phyloP scores from a whole-genome alignment of 2,888 invertebrate genomes.

The Cheilosia soror region DNA sequence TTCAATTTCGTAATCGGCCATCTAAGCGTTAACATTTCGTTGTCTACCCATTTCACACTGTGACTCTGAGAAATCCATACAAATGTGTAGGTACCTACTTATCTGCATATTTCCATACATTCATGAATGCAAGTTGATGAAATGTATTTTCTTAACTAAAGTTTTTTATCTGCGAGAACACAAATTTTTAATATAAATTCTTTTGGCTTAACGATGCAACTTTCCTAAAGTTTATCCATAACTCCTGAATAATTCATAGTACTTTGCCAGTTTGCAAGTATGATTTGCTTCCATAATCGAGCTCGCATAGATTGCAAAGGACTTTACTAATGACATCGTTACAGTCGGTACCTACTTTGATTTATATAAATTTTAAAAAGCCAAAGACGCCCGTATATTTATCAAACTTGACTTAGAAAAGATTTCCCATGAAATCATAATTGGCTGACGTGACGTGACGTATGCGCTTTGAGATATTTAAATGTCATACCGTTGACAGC shows the following conservation, averaged over 20 bases:
- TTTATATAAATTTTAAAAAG: too few species aligned
- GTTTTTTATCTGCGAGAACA: background rate
- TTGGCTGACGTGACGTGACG: too few species aligned
- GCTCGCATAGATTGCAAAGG: background rate
- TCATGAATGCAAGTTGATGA: background rate
- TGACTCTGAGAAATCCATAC: background rate
- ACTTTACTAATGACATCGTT: too few species aligned
- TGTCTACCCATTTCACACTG: background rate
- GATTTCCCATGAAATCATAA: too few species aligned
- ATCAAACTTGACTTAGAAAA: too few species aligned
- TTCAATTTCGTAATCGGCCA: too few species aligned
- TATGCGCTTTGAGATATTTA: too few species aligned
- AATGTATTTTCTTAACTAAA: background rate
- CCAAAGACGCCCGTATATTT: too few species aligned
- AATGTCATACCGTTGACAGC: too few species aligned
- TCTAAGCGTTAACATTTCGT: too few species aligned
- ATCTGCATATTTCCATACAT: background rate
- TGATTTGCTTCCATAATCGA: slow-evolving; percentile 52
- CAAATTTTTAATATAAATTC: slow-evolving; percentile 43
- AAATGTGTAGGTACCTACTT: background rate
- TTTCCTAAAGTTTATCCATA: slow-evolving; percentile 15
- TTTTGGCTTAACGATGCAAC: slow-evolving; percentile 4
- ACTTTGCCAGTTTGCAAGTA: slow-evolving; percentile 2
- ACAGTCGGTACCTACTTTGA: too few species aligned
- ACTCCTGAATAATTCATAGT: slow-evolving; percentile 63